Evolutionary conservation across 2,888 invertebrate genomes (phyloP).

Genomic region (Thyatira batis): DNA sequence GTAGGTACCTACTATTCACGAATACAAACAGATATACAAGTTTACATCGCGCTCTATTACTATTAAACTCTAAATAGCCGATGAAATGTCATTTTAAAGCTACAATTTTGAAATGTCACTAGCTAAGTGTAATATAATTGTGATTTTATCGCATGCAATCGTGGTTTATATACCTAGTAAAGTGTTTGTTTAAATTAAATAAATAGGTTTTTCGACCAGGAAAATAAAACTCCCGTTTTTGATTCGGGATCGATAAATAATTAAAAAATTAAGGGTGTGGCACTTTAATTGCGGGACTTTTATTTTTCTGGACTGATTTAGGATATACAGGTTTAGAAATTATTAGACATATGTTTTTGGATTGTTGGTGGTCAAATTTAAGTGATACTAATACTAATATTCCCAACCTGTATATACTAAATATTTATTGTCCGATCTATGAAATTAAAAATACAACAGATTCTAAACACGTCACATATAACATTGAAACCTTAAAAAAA

Average conservation of each 20-base stretch:
- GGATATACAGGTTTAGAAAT: neutral
- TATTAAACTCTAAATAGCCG: constrained; percentile 34
- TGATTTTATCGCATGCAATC: constrained; percentile 3
- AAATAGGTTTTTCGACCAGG: neutral
- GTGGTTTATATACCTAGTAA: neutral
- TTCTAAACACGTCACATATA: constrained; percentile 43
- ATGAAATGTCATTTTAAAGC: constrained; percentile 67
- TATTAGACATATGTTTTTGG: neutral
- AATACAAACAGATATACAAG: neutral
- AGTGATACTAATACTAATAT: no score
- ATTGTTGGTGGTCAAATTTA: no score
- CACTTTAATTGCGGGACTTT: neutral
- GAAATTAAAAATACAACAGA: constrained; percentile 18
- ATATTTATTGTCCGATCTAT: constrained; percentile 2
- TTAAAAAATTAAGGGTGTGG: neutral
- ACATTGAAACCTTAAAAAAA: constrained; percentile 39
- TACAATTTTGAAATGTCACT: constrained; percentile 68
- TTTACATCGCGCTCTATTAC: constrained; percentile 12
- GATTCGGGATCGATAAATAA: neutral
- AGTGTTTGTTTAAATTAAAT: neutral
- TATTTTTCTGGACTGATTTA: neutral
- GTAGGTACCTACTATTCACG: neutral
- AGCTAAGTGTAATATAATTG: constrained; percentile 46
- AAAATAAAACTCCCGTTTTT: neutral
- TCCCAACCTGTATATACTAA: constrained; percentile 1